Evolutionary conservation across 2,797 vertebrate genomes (phyloP), one percentile per base, ranked within the genome.

Genomic region (Tragelaphus oryx): DNA sequence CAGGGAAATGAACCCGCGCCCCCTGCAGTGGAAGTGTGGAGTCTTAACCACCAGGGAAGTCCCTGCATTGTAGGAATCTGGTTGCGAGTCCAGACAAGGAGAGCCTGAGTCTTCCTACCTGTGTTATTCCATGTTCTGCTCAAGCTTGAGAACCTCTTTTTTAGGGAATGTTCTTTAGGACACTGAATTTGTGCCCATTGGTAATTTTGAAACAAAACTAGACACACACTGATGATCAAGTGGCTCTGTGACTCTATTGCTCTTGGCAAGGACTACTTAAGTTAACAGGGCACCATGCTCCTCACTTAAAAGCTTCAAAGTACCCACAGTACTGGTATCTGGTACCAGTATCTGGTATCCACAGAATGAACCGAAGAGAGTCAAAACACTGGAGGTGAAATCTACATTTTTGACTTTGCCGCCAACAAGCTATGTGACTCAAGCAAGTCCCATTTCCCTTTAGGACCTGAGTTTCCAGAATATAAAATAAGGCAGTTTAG

Each of bases 121-220:
- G 44, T 71, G 16, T 57, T 79, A 89, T 82, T 93, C 41, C 91
- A 30, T 12, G 75, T 24, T 89, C 87, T 74, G 81, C 20, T 85
- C 87, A 65, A 91, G 89, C 14, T 22, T 55, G 84, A 93, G n/a
- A 68, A 60, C 3, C 10, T 83, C 30, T 86, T 93, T 83, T 80
- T 48, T 75, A 92, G 37, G 44, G 22, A 37, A 91, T 54, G 4
- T 48, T 96, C 52, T 86, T 93, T 87, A 94, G 50, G 59, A 76
- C 81, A 91, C 22, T 59, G 46, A 30, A 76, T 74, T 28, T 89
- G 37, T 68, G 88, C 33, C 26, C 82, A 46, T 62, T 9, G 65
- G 16, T 95, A 87, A 78, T 76, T 87, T 55, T 78, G 94, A 91
- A 95, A 78, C 13, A 75, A 96, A 93, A 91, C 28, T 83, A 74